Base-by-base conservation (phyloP, 2,888 invertebrate species). In the Galerucella calmariensis region DNA sequence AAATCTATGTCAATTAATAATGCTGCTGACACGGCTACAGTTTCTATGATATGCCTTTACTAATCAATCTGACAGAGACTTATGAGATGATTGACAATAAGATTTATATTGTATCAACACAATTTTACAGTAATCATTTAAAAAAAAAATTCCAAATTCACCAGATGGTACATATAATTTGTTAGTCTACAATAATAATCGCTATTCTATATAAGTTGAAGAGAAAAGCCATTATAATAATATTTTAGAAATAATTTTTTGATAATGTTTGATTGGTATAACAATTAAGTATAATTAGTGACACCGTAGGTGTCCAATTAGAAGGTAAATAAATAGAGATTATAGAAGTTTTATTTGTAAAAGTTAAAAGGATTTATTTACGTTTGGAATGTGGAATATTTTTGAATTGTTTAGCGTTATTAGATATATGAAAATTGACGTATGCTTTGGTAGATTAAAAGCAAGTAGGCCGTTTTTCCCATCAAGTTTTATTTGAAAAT, bases 241-340 rank as follows among this genome's bases (percentile, higher is more conserved):
- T 56, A 56, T 56, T 56, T 56, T 16, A 20, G 16, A 56, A 56
- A 56, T 16, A 56, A 56, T n/a, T n/a, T n/a, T 56, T 56, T 56
- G 1, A 56, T 20, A 56, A 6, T 56, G 6, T 20, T 16, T 20
- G 20, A 16, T 56, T 3, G 56, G 56, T 20, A 16, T 56, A 6
- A 56, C 56, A 56, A 61, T 61, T 61, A 61, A 61, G n/a, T 35
- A 14, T 61, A 61, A 61, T 61, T 35, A 61, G 14, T 14, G 27
- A 35, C 27, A 61, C 61, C n/a, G 61, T 61, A 14, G 61, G 61
- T 61, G 61, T 61, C 61, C 35, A 61, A 61, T 61, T 61, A 35
- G 27, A 14, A 5, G 35, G 9, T 61, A 12, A 61, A 61, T 61
- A 35, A 35, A 35, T 35, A 35, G n/a, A 61, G 27, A 66, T 6